Evolutionary conservation across 2,113 vertebrate genomes (phyloP), one percentile per base, ranked within the genome.

Genomic region (Ictalurus punctatus): DNA sequence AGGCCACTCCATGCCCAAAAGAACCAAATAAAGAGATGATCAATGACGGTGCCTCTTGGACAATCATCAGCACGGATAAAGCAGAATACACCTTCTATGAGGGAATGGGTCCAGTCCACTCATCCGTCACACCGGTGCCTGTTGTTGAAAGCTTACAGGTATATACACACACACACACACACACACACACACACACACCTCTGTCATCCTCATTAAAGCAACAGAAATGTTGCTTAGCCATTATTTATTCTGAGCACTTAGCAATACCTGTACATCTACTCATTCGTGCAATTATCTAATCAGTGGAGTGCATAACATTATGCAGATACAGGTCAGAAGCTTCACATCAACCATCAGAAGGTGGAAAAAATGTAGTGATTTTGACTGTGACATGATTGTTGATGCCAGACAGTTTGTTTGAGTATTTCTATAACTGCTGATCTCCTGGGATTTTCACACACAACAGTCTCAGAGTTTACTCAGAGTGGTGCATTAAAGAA

Each of bases 21-120:
- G 98, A 99, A 97, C 98, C 98, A 97, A 99, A 99, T 97, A 99
- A 99, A 96, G 98, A 99, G 95, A 99, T 99, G 98, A 99, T 99
- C 93, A 99, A 99, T 87, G 98, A 99, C n/a, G 98, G 98, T 86
- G 98, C 98, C 94, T 99, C 98, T 91, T 99, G 98, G 98, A 99
- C 98, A 97, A 99, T 99, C 97, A 99, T 99, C 95, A 99, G 98
- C 94, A 99, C 98, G 88, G 98, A 99, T 94, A 99, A 99, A 96
- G 98, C 98, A 44, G 98, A 99, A 92, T 99, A 99, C 90, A 99
- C 98, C 0, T 99, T 99, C 96, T 99, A 99, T 86, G 98, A 99
- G 97, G 98, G 98, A 87, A 99, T 99, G 98, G 98, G 98, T 90
- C 98, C 98, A 0, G 98, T 99, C 92, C 97, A 98, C 90, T 97